Conservation (phyloP, 2,888 invertebrate genomes). For the Pachydiplax longipennis region DNA sequence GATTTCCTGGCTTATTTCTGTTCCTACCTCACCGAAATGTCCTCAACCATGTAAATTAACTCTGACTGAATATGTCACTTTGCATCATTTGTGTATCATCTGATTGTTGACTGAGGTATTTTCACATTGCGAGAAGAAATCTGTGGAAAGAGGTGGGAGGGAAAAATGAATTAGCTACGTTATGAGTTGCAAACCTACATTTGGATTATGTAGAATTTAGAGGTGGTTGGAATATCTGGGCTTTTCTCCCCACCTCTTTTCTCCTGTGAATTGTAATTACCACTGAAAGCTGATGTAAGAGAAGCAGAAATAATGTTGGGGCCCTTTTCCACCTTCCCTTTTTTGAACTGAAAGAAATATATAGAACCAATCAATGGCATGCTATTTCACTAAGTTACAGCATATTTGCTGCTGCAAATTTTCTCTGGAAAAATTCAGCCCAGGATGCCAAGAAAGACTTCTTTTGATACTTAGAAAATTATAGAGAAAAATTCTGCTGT, state of each 20-base stretch:
- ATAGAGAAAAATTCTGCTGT: conserved; percentile 44
- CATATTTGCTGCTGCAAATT: conserved; percentile 41
- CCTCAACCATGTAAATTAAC: conserved; percentile 43
- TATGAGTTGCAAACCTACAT: conserved; percentile 8
- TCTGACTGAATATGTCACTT: conserved; percentile 34
- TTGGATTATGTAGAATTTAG: background rate
- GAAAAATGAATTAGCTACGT: conserved; percentile 26
- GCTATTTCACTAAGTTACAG: conserved; percentile 43
- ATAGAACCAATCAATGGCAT: conserved; percentile 36
- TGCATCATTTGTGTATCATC: conserved; percentile 45
- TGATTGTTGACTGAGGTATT: conserved; percentile 42
- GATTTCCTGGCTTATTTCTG: conserved; percentile 41
- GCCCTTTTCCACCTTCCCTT: conserved; percentile 41
- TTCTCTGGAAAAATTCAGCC: conserved; percentile 44
- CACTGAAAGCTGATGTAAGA: conserved; percentile 22
- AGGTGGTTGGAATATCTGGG: conserved; percentile 14
- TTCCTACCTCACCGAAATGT: conserved; percentile 43
- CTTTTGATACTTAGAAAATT: conserved; percentile 45
- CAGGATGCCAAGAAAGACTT: conserved; percentile 44
- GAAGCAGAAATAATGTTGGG: conserved; percentile 33
- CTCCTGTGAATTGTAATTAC: conserved; percentile 31
- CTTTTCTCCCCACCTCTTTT: conserved; percentile 34
- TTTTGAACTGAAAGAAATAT: conserved; percentile 38
- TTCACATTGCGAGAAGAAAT: conserved; percentile 37
- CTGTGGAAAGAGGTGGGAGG: conserved; percentile 41